Evolutionary conservation across 2,797 vertebrate species (phyloP).

Genomic region (Enteromius afrohamiltoni): DNA sequence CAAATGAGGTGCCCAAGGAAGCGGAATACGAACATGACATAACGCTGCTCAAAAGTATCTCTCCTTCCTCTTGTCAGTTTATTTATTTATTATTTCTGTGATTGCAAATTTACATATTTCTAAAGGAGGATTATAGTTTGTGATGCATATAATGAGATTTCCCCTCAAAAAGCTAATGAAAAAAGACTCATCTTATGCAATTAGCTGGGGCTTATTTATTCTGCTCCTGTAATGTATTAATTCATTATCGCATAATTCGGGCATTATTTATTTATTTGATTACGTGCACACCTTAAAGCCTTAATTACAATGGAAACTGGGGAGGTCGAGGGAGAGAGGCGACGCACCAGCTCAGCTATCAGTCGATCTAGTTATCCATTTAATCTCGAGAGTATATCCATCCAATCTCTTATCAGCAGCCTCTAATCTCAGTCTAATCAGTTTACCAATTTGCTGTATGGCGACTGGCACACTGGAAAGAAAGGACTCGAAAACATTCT

Average conservation of each 20-base stretch:
- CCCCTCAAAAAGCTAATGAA: conserved; percentile 75
- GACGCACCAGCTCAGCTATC: conserved; percentile 68
- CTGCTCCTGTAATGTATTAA: conserved; percentile 78
- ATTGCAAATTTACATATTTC: conserved; percentile 73
- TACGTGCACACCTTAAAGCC: conserved; percentile 73
- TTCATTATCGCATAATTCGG: conserved; percentile 78
- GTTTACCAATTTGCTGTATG: conserved; percentile 72
- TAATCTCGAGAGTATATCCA: conserved; percentile 74
- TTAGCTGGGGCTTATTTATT: conserved; percentile 77
- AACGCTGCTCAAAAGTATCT: conserved; percentile 59
- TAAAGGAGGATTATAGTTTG: conserved; percentile 71
- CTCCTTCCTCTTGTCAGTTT: conserved; percentile 45
- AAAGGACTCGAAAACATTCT: conserved; percentile 62
- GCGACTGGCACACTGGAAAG: conserved; percentile 63
- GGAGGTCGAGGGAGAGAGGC: conserved; percentile 66
- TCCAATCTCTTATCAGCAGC: conserved; percentile 70
- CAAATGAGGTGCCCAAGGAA: conserved; percentile 49
- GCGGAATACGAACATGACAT: conserved; percentile 49
- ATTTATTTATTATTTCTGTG: conserved; percentile 56
- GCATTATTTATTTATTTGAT: conserved; percentile 78
- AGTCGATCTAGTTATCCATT: conserved; percentile 74
- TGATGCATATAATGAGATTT: conserved; percentile 82
- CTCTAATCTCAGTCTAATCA: conserved; percentile 74
- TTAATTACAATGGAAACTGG: conserved; percentile 77
- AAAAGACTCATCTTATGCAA: conserved; percentile 75